Conservation (phyloP, 2,797 vertebrate genomes). For the Paguma larvata region DNA sequence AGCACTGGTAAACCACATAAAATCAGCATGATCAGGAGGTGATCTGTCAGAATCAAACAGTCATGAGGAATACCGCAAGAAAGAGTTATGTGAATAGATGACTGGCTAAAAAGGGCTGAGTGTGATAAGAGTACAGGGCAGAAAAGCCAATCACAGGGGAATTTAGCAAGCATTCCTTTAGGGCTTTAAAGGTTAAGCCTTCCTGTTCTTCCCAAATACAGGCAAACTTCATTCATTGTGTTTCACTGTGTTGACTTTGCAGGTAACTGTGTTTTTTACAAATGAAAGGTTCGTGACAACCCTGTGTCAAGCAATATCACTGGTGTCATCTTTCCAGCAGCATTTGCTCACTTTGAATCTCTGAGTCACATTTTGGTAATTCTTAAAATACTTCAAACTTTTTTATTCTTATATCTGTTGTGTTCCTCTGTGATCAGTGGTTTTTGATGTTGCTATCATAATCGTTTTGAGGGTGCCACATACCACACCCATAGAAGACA, state of each 20-base stretch:
- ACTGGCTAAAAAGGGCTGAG: neutral
- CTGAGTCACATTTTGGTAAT: neutral
- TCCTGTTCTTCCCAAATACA: neutral
- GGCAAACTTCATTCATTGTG: neutral
- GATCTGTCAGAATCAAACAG: neutral
- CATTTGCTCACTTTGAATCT: neutral
- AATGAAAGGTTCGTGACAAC: neutral
- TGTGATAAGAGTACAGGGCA: neutral
- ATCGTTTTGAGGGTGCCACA: neutral
- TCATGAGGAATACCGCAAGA: neutral
- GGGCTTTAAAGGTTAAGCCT: neutral
- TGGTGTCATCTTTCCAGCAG: neutral
- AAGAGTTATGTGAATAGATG: neutral
- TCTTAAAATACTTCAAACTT: neutral
- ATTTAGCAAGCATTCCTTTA: neutral
- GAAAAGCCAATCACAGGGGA: neutral
- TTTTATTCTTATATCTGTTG: neutral
- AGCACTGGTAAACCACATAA: neutral
- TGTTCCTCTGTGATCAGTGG: neutral
- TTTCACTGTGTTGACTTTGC: neutral
- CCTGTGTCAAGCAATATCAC: neutral
- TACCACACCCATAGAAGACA: neutral
- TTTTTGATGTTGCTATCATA: neutral
- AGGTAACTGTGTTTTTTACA: neutral
- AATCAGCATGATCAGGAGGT: neutral